These are phyloP conservation scores for Drymodes brunneopygia DNA, from an alignment of 2,113 vertebrate genomes.

Conservation along the genomic window DNA sequence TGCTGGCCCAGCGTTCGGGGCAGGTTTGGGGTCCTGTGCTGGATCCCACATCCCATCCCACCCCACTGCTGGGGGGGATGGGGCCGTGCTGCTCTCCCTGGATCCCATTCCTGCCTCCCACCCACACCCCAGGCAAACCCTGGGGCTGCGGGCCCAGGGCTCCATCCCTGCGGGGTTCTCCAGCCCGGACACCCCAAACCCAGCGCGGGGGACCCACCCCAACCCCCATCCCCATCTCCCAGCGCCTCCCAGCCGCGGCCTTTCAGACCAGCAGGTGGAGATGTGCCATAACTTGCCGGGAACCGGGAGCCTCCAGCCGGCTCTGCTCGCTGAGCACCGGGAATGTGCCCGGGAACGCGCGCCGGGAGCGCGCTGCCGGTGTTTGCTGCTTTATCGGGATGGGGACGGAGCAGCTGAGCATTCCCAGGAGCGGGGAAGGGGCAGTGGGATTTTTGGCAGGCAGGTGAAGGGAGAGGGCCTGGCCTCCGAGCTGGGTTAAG, in stretches of 20 bases:
- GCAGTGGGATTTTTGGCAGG: accelerated
- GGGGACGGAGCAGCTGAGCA: accelerated
- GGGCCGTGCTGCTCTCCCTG: accelerated
- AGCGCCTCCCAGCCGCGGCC: neutral
- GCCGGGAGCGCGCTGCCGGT: accelerated
- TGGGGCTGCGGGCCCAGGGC: neutral
- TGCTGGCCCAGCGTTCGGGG: neutral
- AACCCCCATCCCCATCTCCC: accelerated
- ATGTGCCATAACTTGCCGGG: constrained; percentile 43
- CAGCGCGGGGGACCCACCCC: accelerated
- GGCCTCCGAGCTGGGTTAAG: neutral
- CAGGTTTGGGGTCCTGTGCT: neutral
- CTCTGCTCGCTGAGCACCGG: accelerated
- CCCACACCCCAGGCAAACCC: accelerated
- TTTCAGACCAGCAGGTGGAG: constrained; percentile 73
- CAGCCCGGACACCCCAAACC: neutral
- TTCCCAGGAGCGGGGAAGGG: neutral
- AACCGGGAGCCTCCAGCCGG: accelerated
- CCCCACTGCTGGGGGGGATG: neutral
- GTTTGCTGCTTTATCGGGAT: accelerated
- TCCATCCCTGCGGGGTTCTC: neutral
- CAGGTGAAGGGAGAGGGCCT: neutral
- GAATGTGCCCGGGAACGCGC: neutral
- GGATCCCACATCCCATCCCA: neutral
- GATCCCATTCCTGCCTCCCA: neutral